A percentile compares a stretch with the other conserved stretches of the same genome.
Evolutionary conservation across 1,140 invertebrate genomes (phyloP).

Genomic region (Tribolium madens): DNA sequence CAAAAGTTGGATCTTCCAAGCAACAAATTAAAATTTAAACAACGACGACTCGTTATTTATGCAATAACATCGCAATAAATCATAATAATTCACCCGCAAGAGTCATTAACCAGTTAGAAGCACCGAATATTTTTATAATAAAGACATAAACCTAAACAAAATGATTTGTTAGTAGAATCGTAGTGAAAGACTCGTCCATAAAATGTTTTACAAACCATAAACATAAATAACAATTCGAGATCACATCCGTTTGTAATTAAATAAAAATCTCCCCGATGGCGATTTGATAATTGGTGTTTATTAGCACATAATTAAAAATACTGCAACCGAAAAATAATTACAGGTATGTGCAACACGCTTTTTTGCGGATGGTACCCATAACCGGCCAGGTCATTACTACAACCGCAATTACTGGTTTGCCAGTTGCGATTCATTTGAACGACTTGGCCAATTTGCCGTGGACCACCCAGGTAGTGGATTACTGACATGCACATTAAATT

Average conservation of each 20-base stretch:
- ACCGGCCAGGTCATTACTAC: constrained; percentile 20
- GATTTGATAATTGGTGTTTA: not conserved
- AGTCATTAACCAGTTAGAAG: constrained; percentile 32
- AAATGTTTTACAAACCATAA: constrained; percentile 34
- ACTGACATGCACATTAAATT: constrained; percentile 56
- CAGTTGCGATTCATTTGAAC: constrained; percentile 43
- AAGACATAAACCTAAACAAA: constrained; percentile 37
- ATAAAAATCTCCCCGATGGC: not conserved
- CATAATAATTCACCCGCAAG: constrained; percentile 31
- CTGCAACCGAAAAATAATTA: constrained; percentile 35
- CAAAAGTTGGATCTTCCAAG: not conserved
- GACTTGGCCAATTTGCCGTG: constrained; percentile 51
- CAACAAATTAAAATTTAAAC: constrained; percentile 31
- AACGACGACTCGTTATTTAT: constrained; percentile 23
- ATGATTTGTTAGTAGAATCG: constrained; percentile 29
- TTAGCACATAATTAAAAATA: constrained; percentile 27
- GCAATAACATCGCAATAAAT: constrained; percentile 26
- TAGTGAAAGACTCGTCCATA: constrained; percentile 31
- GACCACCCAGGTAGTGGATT: constrained; percentile 55
- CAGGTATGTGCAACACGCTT: constrained; percentile 28
- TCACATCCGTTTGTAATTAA: not conserved
- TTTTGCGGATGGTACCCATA: constrained; percentile 17
- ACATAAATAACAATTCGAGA: constrained; percentile 30
- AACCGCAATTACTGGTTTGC: constrained; percentile 5
- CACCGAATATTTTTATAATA: constrained; percentile 34